Evolutionary conservation across 92 coral and sea anemone species (phyloP).

Genomic region (Zoanthus sansibaricus): DNA sequence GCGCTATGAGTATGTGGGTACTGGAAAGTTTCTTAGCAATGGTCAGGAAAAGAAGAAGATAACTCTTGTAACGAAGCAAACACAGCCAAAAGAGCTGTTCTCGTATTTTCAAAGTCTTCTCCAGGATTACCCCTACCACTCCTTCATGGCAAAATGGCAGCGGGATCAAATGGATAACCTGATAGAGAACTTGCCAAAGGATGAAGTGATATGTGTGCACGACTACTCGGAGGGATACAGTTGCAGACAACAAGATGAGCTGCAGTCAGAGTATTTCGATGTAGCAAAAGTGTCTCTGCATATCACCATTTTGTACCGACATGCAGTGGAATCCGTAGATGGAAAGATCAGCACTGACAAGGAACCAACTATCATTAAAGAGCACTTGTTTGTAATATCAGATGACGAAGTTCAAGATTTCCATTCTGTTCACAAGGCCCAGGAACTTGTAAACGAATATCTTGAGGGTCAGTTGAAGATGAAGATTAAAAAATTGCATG

Average conservation of each 20-base stretch:
- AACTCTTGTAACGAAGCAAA: slow-evolving; percentile 30
- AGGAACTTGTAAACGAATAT: slow-evolving; percentile 42
- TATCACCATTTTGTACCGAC: slow-evolving; percentile 37
- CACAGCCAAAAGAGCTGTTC: slow-evolving; percentile 36
- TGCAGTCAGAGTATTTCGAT: slow-evolving; percentile 54
- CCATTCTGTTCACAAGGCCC: slow-evolving; percentile 43
- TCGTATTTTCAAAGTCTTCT: slow-evolving; percentile 29
- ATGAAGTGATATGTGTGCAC: slow-evolving; percentile 40
- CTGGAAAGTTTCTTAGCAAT: slow-evolving; percentile 46
- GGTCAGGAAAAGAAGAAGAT: slow-evolving; percentile 55
- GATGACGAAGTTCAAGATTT: slow-evolving; percentile 27
- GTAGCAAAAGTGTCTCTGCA: slow-evolving; percentile 44
- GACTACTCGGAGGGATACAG: slow-evolving; percentile 50
- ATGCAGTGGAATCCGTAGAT: slow-evolving; percentile 51
- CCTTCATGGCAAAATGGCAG: slow-evolving; percentile 56
- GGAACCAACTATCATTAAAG: slow-evolving; percentile 40
- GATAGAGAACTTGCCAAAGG: slow-evolving; percentile 31
- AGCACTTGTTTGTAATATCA: slow-evolving; percentile 35
- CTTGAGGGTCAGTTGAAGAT: slow-evolving; percentile 10
- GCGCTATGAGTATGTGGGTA: slow-evolving; percentile 35
- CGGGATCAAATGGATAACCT: slow-evolving; percentile 38
- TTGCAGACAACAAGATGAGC: slow-evolving; percentile 40
- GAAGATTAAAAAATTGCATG: slow-evolving; percentile 13
- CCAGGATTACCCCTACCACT: slow-evolving; percentile 34
- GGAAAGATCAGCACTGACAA: slow-evolving; percentile 47